Evolutionary conservation across 2,888 invertebrate species (phyloP).

Genomic region (Linnaemya tessellans): DNA sequence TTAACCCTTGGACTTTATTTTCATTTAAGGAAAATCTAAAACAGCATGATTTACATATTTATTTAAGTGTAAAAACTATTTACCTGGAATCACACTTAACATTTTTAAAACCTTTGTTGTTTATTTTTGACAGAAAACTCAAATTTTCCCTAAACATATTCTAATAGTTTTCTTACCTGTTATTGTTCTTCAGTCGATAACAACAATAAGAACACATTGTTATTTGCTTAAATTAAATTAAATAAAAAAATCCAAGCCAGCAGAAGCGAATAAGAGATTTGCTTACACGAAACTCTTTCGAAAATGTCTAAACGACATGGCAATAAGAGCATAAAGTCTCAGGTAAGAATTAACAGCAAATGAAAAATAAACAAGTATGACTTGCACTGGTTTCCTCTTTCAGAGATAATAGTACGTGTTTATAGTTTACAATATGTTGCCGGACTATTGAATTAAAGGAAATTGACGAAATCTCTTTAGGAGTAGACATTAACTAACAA

Average conservation of each 20-base stretch:
- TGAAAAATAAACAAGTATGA: constrained; percentile 47
- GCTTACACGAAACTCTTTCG: constrained; percentile 6
- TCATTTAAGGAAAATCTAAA: neutral
- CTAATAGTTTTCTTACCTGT: constrained; percentile 40
- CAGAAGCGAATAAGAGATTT: constrained; percentile 7
- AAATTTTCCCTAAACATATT: constrained; percentile 22
- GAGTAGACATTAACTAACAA: no score
- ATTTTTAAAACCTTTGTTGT: neutral
- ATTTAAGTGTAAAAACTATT: no score
- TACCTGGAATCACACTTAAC: neutral
- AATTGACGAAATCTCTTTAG: neutral
- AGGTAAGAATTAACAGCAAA: constrained; percentile 31
- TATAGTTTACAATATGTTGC: neutral
- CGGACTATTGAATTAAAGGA: neutral
- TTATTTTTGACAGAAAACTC: neutral
- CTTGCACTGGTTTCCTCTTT: constrained; percentile 42
- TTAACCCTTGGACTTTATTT: neutral
- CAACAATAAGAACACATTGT: neutral
- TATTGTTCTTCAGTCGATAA: constrained; percentile 31
- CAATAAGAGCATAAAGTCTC: neutral
- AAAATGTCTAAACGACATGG: neutral
- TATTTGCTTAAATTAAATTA: neutral
- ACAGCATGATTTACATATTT: neutral
- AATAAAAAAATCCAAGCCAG: neutral
- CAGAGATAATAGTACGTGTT: constrained; percentile 21